Conservation (phyloP, 2,113 vertebrate genomes). For the Notechis scutatus region DNA sequence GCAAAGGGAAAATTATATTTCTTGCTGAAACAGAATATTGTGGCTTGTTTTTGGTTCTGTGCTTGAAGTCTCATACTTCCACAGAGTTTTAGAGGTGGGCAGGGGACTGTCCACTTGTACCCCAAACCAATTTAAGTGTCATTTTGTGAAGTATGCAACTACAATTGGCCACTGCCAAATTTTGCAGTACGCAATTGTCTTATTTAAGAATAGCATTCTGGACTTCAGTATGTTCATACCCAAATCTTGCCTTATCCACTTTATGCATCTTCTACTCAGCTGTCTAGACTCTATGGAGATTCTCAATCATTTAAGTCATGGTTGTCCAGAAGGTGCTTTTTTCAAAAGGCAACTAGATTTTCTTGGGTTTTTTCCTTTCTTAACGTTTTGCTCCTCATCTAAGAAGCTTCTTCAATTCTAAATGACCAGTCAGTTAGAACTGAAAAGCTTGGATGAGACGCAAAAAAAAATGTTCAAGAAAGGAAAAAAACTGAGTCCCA, state of each 20-base stretch:
- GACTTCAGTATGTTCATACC: background rate
- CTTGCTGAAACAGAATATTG: background rate
- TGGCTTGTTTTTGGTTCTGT: background rate
- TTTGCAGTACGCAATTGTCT: background rate
- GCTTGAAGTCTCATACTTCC: background rate
- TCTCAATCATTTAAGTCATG: background rate
- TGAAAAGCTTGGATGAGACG: background rate
- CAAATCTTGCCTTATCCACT: background rate
- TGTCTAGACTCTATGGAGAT: background rate
- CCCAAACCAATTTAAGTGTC: background rate
- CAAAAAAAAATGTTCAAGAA: background rate
- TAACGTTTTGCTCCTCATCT: background rate
- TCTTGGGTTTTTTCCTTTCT: background rate
- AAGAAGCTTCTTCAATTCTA: background rate
- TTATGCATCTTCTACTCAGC: background rate
- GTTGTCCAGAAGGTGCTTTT: background rate
- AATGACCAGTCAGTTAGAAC: background rate
- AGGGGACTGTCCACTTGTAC: background rate
- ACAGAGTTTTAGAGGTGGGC: background rate
- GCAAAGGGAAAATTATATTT: background rate
- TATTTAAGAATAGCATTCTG: background rate
- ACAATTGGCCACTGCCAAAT: background rate
- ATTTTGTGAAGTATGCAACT: background rate
- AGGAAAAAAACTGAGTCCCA: background rate
- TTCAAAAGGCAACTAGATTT: background rate